Evolutionary conservation across 1,140 invertebrate genomes (phyloP).

Genomic region (Anoplolepis gracilipes): DNA sequence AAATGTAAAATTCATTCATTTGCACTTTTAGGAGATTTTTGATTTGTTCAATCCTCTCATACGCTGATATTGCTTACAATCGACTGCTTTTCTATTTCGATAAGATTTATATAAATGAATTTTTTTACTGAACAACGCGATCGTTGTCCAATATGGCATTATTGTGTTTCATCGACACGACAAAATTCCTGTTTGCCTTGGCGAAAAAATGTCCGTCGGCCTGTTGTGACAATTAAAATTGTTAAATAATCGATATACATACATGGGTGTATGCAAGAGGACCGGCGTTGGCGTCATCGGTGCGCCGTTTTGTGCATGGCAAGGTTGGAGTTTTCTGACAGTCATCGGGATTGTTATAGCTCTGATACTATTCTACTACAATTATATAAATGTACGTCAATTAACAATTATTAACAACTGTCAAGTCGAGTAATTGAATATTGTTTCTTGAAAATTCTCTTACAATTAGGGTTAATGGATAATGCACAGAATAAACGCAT

Average conservation of each 20-base stretch:
- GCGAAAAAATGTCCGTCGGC: constrained; percentile 17
- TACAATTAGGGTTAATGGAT: background rate
- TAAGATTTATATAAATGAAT: constrained; percentile 55
- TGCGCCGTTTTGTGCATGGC: constrained; percentile 62
- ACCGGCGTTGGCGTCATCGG: background rate
- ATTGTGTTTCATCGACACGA: background rate
- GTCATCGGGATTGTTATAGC: constrained; percentile 51
- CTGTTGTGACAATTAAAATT: constrained; percentile 36
- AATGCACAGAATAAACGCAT: background rate
- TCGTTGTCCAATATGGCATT: background rate
- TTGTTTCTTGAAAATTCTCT: background rate
- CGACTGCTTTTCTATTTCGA: constrained; percentile 33
- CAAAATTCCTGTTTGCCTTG: constrained; percentile 29
- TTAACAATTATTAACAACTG: background rate
- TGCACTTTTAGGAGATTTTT: background rate
- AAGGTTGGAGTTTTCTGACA: constrained; percentile 64
- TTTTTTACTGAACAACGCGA: constrained; percentile 46
- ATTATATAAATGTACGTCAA: constrained; percentile 57
- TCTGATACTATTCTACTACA: constrained; percentile 55
- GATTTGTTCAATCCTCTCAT: constrained; percentile 41
- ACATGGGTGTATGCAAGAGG: constrained; percentile 44
- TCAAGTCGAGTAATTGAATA: background rate
- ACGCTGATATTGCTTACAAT: background rate
- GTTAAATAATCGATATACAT: background rate
- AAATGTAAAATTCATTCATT: constrained; percentile 24